These are phyloP conservation scores for Caenorhabditis panamensis DNA, from an alignment of 2,888 invertebrate species.

Conservation along the genomic window DNA sequence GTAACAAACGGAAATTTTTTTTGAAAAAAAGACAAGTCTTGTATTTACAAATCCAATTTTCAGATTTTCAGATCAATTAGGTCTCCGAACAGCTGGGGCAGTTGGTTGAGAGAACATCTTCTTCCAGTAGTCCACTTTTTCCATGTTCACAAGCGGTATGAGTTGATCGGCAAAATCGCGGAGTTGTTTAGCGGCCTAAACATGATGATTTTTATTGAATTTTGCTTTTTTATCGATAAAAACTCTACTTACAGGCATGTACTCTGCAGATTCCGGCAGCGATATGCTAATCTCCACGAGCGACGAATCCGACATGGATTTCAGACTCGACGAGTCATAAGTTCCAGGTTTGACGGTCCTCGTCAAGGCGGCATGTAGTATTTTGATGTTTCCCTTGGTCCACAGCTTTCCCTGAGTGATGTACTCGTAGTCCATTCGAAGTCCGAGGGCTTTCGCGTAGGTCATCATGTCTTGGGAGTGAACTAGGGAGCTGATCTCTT, in stretches of 20 bases:
- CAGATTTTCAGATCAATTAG: neutral
- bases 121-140: constrained; percentile 72
- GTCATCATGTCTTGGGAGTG: constrained; percentile 72
- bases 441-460: constrained; percentile 70
- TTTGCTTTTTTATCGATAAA: neutral
- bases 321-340: constrained; percentile 62
- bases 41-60: neutral
- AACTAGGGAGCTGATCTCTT: constrained; percentile 68
- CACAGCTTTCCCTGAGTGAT: constrained; percentile 69
- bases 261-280: constrained; percentile 69
- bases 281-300: constrained; percentile 68
- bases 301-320: constrained; percentile 61
- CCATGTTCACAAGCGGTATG: constrained; percentile 68
- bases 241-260: constrained; percentile 47
- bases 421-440: constrained; percentile 74
- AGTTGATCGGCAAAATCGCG: constrained; percentile 70
- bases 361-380: constrained; percentile 52
- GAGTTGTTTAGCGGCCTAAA: constrained; percentile 66
- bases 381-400: constrained; percentile 69
- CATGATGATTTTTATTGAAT: neutral
- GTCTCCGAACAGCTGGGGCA: constrained; percentile 1
- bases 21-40: no score
- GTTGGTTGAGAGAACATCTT: constrained; percentile 41
- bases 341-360: constrained; percentile 59
- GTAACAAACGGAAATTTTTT: no score